Conservation (phyloP, 1,140 invertebrate species). For the Metopolophium dirhodum region DNA sequence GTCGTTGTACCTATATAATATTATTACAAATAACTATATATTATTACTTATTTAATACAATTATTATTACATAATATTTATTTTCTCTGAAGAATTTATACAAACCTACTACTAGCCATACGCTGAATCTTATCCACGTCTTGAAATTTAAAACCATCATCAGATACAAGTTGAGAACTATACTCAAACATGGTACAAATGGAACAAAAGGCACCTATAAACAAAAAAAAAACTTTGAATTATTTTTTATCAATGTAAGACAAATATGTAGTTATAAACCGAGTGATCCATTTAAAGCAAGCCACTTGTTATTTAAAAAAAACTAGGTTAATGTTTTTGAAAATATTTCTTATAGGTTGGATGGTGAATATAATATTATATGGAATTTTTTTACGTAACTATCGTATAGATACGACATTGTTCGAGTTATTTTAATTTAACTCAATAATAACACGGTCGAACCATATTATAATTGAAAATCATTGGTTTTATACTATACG, state of each 20-base stretch:
- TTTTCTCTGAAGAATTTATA: background rate
- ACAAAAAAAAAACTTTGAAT: constrained; percentile 21
- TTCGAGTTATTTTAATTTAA: background rate
- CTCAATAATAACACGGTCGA: background rate
- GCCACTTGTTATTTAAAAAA: too few relatives aligned
- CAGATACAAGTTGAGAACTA: constrained; percentile 73
- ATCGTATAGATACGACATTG: background rate
- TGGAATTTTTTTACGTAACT: background rate
- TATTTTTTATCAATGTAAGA: background rate
- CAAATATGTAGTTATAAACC: background rate
- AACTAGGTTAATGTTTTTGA: too few relatives aligned
- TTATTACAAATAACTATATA: too few relatives aligned
- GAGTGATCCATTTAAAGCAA: too few relatives aligned
- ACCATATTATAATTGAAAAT: background rate
- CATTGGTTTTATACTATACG: background rate
- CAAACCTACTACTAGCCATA: constrained; percentile 69
- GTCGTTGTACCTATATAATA: background rate
- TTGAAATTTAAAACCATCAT: constrained; percentile 71
- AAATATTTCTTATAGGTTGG: too few relatives aligned
- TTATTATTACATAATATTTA: background rate
- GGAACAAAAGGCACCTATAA: constrained; percentile 72
- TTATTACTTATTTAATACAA: background rate
- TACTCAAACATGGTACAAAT: constrained; percentile 71
- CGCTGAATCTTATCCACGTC: constrained; percentile 72
- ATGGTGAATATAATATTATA: background rate